phyloP scores from a whole-genome alignment of 1,140 invertebrate species.

The Atta texana region DNA sequence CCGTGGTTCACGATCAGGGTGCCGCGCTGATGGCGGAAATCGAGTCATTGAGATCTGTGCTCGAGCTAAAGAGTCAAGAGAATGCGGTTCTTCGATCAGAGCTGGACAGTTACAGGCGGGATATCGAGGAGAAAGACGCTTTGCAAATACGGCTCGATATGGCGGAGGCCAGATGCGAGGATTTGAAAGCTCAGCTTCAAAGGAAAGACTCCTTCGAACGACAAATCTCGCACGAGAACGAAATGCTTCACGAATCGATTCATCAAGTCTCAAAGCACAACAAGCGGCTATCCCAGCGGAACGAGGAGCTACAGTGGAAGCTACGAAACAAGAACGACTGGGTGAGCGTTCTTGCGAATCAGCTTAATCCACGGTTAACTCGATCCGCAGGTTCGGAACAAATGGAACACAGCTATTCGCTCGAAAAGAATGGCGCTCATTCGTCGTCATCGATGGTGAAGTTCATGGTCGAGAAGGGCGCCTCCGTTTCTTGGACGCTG shows the following conservation, averaged over 20 bases:
- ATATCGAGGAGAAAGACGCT: slow-evolving; percentile 88
- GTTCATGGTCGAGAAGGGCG: slow-evolving; percentile 93
- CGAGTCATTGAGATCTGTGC: slow-evolving; percentile 91
- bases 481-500: slow-evolving; percentile 93
- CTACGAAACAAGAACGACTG: slow-evolving; percentile 92
- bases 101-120: slow-evolving; percentile 87
- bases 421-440: slow-evolving; percentile 70
- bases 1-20: slow-evolving; percentile 78
- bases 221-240: slow-evolving; percentile 88
- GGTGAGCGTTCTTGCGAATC: slow-evolving; percentile 85
- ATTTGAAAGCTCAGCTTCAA: slow-evolving; percentile 89
- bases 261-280: slow-evolving; percentile 92
- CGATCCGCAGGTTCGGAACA: slow-evolving; percentile 79
- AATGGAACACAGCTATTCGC: slow-evolving; percentile 68
- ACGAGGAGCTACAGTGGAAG: slow-evolving; percentile 95
- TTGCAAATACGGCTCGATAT: slow-evolving; percentile 87
- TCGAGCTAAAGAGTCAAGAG: slow-evolving; percentile 92
- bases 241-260: slow-evolving; percentile 90
- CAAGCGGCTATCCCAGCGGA: slow-evolving; percentile 91
- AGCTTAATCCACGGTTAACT: slow-evolving; percentile 74
- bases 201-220: slow-evolving; percentile 86
- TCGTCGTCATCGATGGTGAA: slow-evolving; percentile 89
- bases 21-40: slow-evolving; percentile 88
- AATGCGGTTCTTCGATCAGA: slow-evolving; percentile 90
- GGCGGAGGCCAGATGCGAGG: slow-evolving; percentile 90